These are phyloP conservation scores for Palythoa caribaeorum DNA, from an alignment of 92 coral and sea anemone species.

Conservation along the genomic window DNA sequence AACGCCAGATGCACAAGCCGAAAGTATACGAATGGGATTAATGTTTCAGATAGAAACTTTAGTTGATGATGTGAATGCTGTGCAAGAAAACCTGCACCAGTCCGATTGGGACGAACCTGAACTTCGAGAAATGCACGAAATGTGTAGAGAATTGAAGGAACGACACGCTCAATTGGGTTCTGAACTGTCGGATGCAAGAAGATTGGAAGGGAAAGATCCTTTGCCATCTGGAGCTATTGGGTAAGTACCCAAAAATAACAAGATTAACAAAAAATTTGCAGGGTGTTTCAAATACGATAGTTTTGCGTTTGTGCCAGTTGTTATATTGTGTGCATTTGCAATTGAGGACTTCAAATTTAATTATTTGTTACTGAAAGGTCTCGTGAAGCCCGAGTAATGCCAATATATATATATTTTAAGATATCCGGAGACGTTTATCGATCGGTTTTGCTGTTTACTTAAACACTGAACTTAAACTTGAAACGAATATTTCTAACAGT, in stretches of 20 bases:
- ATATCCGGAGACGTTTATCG: constrained; percentile 22
- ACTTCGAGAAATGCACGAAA: constrained; percentile 76
- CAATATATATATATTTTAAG: constrained; percentile 27
- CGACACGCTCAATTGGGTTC: constrained; percentile 77
- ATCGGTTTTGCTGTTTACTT: constrained; percentile 10
- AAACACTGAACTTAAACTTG: constrained; percentile 11
- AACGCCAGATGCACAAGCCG: constrained; percentile 76
- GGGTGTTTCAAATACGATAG: not conserved
- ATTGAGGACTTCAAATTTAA: constrained; percentile 35
- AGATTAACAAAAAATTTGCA: not conserved
- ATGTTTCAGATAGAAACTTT: constrained; percentile 80
- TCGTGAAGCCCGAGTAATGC: constrained; percentile 18
- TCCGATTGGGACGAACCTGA: constrained; percentile 76
- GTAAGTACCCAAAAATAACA: constrained; percentile 57
- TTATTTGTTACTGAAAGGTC: constrained; percentile 12
- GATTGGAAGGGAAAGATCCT: constrained; percentile 72
- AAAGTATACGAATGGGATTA: constrained; percentile 75
- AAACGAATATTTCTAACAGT: not conserved
- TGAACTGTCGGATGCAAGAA: constrained; percentile 71
- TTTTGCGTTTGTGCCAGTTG: not conserved
- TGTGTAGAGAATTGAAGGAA: constrained; percentile 78
- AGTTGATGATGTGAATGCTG: constrained; percentile 83
- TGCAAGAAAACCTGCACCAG: constrained; percentile 80
- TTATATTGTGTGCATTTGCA: constrained; percentile 27
- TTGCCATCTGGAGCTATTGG: constrained; percentile 58